These are phyloP conservation scores for Leptinotarsa peninsularis DNA, from an alignment of 2,888 invertebrate species.

Conservation along the genomic window DNA sequence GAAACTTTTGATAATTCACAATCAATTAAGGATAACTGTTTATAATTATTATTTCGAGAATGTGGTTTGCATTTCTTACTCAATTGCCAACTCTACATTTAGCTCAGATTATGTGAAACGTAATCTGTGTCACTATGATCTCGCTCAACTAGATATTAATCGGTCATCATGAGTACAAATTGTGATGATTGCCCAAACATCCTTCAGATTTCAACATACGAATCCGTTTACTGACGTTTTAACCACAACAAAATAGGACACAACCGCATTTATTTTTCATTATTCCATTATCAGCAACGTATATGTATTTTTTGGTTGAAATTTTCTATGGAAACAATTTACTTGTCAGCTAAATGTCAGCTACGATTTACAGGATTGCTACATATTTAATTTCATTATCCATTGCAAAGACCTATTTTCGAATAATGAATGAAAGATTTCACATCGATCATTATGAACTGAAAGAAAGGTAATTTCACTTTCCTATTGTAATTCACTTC, in stretches of 20 bases:
- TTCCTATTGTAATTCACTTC: neutral
- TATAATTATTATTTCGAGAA: too few relatives aligned
- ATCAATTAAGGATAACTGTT: too few relatives aligned
- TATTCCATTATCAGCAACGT: neutral
- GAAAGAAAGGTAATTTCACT: slow-evolving; percentile 2
- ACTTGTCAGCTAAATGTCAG: neutral
- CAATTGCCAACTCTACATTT: too few relatives aligned
- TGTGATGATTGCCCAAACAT: neutral
- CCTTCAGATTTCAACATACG: neutral
- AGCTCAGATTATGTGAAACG: too few relatives aligned
- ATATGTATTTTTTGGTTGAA: neutral
- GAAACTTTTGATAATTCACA: too few relatives aligned
- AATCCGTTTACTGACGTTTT: neutral
- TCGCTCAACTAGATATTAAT: too few relatives aligned
- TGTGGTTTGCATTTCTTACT: too few relatives aligned
- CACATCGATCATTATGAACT: slow-evolving; percentile 10
- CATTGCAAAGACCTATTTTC: neutral
- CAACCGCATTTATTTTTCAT: slow-evolving; percentile 3
- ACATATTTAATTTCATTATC: neutral
- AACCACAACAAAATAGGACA: slow-evolving; percentile 4
- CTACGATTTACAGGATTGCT: neutral
- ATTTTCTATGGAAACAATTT: neutral
- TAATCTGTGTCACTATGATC: too few relatives aligned
- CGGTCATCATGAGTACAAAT: too few relatives aligned
- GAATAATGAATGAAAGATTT: neutral